Evolutionary conservation across 2,113 vertebrate genomes (phyloP).

Genomic region (Toxotes jaculatrix): DNA sequence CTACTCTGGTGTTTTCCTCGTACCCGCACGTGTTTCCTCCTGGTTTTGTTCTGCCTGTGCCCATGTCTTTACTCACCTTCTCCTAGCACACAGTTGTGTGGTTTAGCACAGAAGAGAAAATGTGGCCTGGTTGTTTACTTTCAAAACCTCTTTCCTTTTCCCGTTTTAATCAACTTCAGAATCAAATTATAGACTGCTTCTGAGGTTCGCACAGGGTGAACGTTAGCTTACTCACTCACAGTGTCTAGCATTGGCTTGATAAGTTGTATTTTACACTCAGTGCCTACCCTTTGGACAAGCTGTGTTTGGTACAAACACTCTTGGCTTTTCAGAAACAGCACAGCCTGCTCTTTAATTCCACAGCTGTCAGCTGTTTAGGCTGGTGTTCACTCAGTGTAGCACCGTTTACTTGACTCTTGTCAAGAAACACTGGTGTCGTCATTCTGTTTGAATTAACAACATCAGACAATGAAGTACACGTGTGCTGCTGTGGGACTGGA

Average conservation of each 20-base stretch:
- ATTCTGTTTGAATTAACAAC: constrained; percentile 23
- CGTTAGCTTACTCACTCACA: background rate
- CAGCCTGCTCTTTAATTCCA: constrained; percentile 20
- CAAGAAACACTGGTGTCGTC: background rate
- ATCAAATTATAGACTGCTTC: background rate
- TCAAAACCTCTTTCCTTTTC: background rate
- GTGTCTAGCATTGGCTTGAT: background rate
- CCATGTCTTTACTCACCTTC: background rate
- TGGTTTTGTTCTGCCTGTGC: background rate
- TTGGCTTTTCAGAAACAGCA: constrained; percentile 16
- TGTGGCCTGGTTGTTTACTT: constrained; percentile 1
- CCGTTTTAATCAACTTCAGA: background rate
- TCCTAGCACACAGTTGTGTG: background rate
- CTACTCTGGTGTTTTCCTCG: background rate
- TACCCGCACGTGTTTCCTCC: background rate
- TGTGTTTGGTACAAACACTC: background rate
- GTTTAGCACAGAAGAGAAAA: constrained; percentile 8
- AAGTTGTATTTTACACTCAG: background rate
- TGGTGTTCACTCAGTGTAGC: constrained; percentile 4
- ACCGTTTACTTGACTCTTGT: background rate
- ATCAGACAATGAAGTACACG: background rate
- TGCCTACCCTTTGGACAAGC: background rate
- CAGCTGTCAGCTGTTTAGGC: constrained; percentile 33
- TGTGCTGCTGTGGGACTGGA: background rate
- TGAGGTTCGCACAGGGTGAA: background rate